Conservation (phyloP, 2,113 vertebrate genomes). For the Furnarius figulus region DNA sequence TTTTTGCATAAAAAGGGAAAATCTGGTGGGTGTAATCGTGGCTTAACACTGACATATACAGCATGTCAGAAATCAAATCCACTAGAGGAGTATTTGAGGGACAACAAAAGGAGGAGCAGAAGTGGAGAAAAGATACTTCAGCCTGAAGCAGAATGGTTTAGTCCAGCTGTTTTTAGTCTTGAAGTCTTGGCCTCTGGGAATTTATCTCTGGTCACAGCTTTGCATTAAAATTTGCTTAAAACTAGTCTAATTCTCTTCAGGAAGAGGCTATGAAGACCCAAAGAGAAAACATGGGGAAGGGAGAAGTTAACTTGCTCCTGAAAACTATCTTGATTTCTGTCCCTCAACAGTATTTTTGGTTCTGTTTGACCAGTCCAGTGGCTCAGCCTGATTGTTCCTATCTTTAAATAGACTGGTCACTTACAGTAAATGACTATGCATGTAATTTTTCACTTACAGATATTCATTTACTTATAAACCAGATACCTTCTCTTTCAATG, state of each 20-base stretch:
- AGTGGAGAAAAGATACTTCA: not conserved
- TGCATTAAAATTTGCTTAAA: constrained; percentile 11
- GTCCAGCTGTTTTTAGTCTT: not conserved
- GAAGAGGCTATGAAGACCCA: not conserved
- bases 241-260: not conserved
- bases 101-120: not conserved
- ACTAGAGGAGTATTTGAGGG: not conserved
- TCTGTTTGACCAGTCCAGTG: not conserved
- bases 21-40: not conserved
- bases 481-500: not conserved
- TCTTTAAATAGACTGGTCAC: not conserved
- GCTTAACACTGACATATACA: not conserved
- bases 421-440: not conserved
- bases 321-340: not conserved
- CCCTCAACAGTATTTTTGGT: not conserved
- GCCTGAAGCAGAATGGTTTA: not conserved
- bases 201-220: not conserved
- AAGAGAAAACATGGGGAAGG: not conserved
- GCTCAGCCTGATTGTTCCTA: not conserved
- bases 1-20: not conserved
- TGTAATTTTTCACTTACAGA: not conserved
- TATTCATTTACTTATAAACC: not conserved
- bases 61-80: not conserved
- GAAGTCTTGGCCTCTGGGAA: not conserved
- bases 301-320: not conserved